Evolutionary conservation across 2,113 vertebrate genomes (phyloP).

Genomic region (Chaetorhynchus papuensis): DNA sequence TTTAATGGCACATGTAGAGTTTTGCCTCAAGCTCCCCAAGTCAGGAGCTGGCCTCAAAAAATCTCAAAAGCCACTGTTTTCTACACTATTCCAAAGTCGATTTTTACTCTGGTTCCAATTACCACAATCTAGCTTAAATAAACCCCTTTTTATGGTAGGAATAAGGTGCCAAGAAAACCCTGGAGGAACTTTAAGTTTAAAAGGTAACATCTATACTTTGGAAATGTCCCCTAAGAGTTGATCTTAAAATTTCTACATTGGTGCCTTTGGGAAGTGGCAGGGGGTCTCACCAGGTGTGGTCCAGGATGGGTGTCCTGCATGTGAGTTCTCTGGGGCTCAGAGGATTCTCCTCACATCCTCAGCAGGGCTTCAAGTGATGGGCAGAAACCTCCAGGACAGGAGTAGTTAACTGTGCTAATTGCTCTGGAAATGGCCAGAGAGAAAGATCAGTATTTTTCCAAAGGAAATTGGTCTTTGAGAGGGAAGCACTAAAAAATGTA

Average conservation of each 20-base stretch:
- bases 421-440: neutral
- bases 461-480: neutral
- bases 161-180: neutral
- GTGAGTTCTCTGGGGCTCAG: neutral
- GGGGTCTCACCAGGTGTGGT: neutral
- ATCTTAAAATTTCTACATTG: neutral
- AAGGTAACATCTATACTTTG: rapidly evolving
- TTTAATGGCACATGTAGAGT: neutral
- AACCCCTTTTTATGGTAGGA: neutral
- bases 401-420: neutral
- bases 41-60: neutral
- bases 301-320: neutral
- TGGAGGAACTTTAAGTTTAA: neutral
- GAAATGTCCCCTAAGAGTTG: neutral
- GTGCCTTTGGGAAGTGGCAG: neutral
- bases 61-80: neutral
- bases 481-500: neutral
- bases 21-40: neutral
- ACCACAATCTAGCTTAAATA: neutral
- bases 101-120: neutral
- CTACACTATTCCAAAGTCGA: neutral
- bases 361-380: neutral
- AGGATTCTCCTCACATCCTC: neutral
- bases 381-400: neutral
- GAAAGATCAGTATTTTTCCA: neutral